phyloP scores from a whole-genome alignment of 2,888 invertebrate genomes.

The Melanostoma scalare region DNA sequence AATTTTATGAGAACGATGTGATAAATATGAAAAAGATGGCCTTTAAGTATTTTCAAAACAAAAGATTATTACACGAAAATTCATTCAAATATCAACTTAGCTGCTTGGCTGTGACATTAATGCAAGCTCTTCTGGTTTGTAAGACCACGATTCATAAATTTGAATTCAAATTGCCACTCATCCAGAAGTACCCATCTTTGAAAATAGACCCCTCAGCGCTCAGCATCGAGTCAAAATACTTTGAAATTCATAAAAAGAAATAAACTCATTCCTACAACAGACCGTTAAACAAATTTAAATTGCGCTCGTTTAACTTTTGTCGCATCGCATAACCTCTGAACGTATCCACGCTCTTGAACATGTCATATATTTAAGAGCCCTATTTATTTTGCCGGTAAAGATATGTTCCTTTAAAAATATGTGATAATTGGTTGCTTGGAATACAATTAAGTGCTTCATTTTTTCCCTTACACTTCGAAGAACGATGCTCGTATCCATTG shows the following conservation, averaged over 20 bases:
- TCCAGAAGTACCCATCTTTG: too few relatives aligned
- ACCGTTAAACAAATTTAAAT: constrained; percentile 67
- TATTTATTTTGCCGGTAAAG: constrained; percentile 61
- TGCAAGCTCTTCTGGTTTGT: too few relatives aligned
- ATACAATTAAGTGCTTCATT: constrained; percentile 55
- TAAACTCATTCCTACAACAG: constrained; percentile 31
- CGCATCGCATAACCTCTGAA: constrained; percentile 59
- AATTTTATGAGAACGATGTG: too few relatives aligned
- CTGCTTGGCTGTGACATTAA: too few relatives aligned
- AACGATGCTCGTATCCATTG: constrained; percentile 6
- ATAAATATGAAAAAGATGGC: too few relatives aligned
- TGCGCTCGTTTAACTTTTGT: constrained; percentile 62
- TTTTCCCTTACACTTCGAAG: constrained; percentile 6
- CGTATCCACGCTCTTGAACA: constrained; percentile 40
- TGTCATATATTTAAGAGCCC: constrained; percentile 58
- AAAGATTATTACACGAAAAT: too few relatives aligned
- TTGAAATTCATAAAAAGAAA: constrained; percentile 54
- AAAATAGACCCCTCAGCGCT: too few relatives aligned
- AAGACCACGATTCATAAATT: too few relatives aligned
- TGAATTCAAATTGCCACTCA: too few relatives aligned
- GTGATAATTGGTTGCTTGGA: constrained; percentile 66
- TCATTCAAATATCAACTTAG: too few relatives aligned
- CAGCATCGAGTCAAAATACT: constrained; percentile 32
- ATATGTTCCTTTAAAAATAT: constrained; percentile 55
- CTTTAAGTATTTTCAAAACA: too few relatives aligned